Evolutionary conservation across 2,888 invertebrate species (phyloP).

Genomic region (Drosophila kanekoi): DNA sequence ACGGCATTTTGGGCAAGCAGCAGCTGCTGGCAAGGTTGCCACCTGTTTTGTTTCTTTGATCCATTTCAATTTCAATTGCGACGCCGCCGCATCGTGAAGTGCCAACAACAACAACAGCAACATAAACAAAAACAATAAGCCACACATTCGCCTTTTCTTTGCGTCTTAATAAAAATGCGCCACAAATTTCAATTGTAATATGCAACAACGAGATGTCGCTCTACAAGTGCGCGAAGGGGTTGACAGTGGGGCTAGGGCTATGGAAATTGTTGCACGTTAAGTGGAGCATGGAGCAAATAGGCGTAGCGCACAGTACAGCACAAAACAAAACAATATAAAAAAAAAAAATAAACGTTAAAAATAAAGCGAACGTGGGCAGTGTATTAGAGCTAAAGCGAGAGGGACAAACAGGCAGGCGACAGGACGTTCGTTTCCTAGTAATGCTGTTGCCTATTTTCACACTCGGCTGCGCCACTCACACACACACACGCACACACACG

Average conservation of each 20-base stretch:
- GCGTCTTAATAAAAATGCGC: conserved; percentile 71
- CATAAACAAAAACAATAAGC: conserved; percentile 55
- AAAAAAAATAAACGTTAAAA: conserved; percentile 47
- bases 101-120: conserved; percentile 30
- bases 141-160: conserved; percentile 41
- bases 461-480: conserved; percentile 46
- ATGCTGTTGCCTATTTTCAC: conserved; percentile 58
- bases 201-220: conserved; percentile 54
- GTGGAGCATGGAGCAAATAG: conserved; percentile 73
- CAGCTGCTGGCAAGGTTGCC: conserved; percentile 65
- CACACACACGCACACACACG: conserved; percentile 21
- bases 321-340: conserved; percentile 27
- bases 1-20: conserved; percentile 41
- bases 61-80: conserved; percentile 47
- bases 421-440: conserved; percentile 61
- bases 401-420: conserved; percentile 32
- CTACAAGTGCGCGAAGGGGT: conserved; percentile 29
- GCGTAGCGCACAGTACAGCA: conserved; percentile 37
- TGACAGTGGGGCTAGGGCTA: conserved; percentile 11
- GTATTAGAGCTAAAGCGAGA: conserved; percentile 23
- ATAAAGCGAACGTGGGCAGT: conserved; percentile 52
- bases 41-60: conserved; percentile 55
- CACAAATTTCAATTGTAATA: conserved; percentile 75
- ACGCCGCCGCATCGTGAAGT: conserved; percentile 6
- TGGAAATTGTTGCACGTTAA: conserved; percentile 74